Conservation (phyloP, 2,113 vertebrate genomes). For the Bubo bubo region DNA sequence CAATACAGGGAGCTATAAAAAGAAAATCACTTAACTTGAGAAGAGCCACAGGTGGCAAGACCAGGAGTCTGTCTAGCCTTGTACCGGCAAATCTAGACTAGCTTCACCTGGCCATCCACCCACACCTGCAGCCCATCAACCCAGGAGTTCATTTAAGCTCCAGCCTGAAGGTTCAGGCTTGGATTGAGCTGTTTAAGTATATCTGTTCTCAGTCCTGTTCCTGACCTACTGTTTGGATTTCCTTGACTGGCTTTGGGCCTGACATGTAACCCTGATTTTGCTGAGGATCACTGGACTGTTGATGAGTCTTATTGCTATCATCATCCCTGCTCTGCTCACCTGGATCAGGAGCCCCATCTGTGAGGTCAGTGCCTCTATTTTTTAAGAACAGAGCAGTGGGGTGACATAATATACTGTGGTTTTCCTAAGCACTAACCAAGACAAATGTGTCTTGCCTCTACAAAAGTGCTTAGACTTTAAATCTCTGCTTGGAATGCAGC, state of each 20-base stretch:
- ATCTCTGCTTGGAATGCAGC: background rate
- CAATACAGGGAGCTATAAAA: background rate
- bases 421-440: background rate
- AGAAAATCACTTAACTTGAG: background rate
- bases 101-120: background rate
- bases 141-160: background rate
- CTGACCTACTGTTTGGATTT: background rate
- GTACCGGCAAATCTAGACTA: background rate
- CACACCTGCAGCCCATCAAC: background rate
- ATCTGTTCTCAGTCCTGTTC: accelerated
- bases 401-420: background rate
- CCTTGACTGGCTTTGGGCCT: background rate
- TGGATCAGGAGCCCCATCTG: background rate
- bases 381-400: background rate
- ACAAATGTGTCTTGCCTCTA: background rate
- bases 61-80: background rate
- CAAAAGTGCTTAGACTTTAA: background rate
- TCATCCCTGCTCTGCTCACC: background rate
- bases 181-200: accelerated
- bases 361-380: background rate
- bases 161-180: background rate
- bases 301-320: background rate
- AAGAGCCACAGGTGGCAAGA: background rate
- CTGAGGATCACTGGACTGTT: background rate
- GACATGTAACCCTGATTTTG: background rate